phyloP scores from a whole-genome alignment of 2,797 vertebrate genomes.

The Acropternis orthonyx region DNA sequence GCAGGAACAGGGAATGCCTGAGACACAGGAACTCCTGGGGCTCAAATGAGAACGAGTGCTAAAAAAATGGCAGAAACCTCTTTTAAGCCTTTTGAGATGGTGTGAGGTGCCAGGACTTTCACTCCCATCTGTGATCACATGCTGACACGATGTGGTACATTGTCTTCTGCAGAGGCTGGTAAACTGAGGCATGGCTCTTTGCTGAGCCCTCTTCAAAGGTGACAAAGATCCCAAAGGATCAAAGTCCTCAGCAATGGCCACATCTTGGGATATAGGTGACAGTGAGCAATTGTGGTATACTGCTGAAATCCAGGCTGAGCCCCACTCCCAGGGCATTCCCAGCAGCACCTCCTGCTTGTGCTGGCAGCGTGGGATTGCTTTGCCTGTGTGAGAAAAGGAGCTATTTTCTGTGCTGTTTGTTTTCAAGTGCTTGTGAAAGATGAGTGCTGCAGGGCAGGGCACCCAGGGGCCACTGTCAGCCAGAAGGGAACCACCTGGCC shows the following conservation, averaged over 20 bases:
- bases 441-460: neutral
- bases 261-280: neutral
- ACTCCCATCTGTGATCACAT: neutral
- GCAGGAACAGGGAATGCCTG: neutral
- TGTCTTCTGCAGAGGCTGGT: neutral
- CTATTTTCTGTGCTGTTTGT: neutral
- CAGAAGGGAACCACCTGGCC: neutral
- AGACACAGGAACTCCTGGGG: neutral
- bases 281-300: too few relatives aligned
- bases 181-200: neutral
- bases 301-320: neutral
- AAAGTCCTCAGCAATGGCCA: neutral
- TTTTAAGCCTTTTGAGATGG: neutral
- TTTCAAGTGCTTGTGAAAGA: neutral
- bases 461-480: neutral
- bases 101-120: neutral
- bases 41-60: neutral
- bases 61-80: neutral
- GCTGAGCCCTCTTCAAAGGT: neutral
- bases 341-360: neutral
- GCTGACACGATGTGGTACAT: fast-evolving
- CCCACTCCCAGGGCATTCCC: neutral
- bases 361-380: neutral
- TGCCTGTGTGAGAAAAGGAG: neutral
- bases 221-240: neutral